Conservation (phyloP, 2,113 vertebrate genomes). For the Silurus glanis region DNA sequence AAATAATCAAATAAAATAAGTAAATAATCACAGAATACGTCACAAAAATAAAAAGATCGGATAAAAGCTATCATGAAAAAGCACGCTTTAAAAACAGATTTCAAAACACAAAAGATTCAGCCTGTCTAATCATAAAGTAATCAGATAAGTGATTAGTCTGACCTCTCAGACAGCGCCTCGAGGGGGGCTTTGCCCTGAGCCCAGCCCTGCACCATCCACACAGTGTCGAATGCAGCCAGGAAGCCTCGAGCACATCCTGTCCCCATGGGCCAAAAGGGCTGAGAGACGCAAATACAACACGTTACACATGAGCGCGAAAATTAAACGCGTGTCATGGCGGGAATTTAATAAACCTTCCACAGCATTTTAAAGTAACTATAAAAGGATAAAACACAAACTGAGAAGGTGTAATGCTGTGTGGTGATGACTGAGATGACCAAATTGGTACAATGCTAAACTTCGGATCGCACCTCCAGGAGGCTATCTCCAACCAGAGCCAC, state of each 20-base stretch:
- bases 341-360: neutral
- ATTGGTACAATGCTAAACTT: no score
- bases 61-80: no score
- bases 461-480: conserved; percentile 83
- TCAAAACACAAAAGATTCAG: no score
- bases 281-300: conserved; percentile 27
- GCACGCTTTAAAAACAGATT: no score
- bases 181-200: conserved; percentile 78
- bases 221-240: conserved; percentile 90
- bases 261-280: conserved; percentile 99
- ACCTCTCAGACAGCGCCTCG: conserved; percentile 92
- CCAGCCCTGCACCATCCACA: conserved; percentile 94
- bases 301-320: neutral
- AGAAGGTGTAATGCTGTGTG: no score
- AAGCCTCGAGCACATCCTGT: conserved; percentile 96
- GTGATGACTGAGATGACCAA: no score
- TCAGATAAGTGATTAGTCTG: neutral
- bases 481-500: conserved; percentile 94
- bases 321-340: neutral
- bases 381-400: neutral
- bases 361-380: neutral
- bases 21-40: no score
- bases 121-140: no score
- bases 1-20: no score
- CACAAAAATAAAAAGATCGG: no score